Evolutionary conservation across 2,797 vertebrate species (phyloP).

Genomic region (Buceros bicornis): DNA sequence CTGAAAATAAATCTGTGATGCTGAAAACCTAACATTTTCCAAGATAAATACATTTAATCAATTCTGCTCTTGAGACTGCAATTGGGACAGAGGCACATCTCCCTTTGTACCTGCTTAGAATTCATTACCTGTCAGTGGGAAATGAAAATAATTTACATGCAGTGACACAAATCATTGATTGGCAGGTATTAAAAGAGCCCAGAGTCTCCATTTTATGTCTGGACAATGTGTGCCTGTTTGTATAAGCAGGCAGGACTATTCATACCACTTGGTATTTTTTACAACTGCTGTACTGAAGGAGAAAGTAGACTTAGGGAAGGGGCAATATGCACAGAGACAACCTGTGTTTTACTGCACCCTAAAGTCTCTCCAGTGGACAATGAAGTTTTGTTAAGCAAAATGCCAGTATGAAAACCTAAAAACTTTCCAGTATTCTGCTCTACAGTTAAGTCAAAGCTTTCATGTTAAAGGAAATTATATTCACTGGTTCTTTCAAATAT

Average conservation of each 20-base stretch:
- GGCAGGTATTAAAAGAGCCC: neutral
- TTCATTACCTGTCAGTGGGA: neutral
- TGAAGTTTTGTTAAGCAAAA: neutral
- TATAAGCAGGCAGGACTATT: neutral
- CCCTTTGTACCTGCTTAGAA: neutral
- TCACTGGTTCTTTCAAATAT: neutral
- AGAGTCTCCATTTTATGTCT: neutral
- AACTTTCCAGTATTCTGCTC: neutral
- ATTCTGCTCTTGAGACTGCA: neutral
- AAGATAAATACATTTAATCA: conserved; percentile 18
- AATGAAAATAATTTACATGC: neutral
- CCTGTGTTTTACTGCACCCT: neutral
- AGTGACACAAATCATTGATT: neutral
- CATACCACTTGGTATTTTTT: neutral
- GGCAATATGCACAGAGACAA: neutral
- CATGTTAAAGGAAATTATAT: neutral
- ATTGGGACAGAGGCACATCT: neutral
- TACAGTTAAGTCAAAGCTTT: neutral
- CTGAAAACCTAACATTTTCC: neutral
- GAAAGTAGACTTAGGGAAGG: neutral
- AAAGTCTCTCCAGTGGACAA: neutral
- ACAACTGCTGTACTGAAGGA: neutral
- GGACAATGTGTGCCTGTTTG: neutral
- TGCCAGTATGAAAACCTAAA: neutral
- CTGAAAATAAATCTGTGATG: neutral